Evolutionary conservation across 2,113 vertebrate species (phyloP), one percentile per base, ranked within the genome.

Genomic region (Formicarius rufipectus): DNA sequence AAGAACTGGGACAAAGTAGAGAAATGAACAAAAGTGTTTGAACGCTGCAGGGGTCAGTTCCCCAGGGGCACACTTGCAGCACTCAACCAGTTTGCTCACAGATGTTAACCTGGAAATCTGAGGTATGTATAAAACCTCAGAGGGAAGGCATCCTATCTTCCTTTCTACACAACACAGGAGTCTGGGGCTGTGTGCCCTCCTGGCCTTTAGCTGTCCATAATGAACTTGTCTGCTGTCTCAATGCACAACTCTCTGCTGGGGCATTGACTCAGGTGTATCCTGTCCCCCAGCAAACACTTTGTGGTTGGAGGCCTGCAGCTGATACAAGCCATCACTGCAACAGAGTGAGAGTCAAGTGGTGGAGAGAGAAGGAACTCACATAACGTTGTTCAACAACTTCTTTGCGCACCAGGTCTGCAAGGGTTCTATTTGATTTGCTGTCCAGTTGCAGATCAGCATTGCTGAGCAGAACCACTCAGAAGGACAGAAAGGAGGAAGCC

Each of bases 21-120:
- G 81, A 44, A 69, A 80, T 78, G 49, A 69, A 9, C 5, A 19
- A 83, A 45, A 50, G 63, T n/a, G 52, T 9, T 15, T 0, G 2
- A 71, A 16, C 30, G 40, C 71, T 58, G 68, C 72, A 50, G n/a
- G 69, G 74, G 56, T 72, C 4, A 0, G 52, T 2, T 87, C 69
- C 63, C 52, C 31, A 1, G 6, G 49, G 59, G 20, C 3, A 1
- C 1, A 0, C 40, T 33, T 1, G 0, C 21, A 19, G 60, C 30
- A 24, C 53, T 42, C 1, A 0, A 42, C 10, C 3, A 1, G 42
- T 78, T 47, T 52, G 77, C 33, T 82, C 63, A 20, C 20, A 31
- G 76, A 31, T n/a, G 71, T 45, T 62, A 50, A 62, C 66, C 87
- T 60, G 62, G 44, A 93, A 28, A 75, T 44, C 9, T 8, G 69